Evolutionary conservation across 2,888 invertebrate species (phyloP).

Genomic region (Pristionchus entomophagus): DNA sequence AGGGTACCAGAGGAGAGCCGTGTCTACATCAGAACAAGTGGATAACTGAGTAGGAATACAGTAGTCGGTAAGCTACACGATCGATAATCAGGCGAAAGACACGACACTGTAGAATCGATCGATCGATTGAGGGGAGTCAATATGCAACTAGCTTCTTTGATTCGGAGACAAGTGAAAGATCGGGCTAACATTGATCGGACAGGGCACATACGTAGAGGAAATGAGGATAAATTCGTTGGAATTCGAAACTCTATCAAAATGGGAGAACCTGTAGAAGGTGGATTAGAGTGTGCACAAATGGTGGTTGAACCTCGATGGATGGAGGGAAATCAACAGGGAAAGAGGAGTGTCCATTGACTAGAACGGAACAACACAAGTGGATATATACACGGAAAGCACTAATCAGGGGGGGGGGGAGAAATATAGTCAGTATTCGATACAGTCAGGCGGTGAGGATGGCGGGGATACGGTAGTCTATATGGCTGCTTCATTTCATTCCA

Average conservation of each 20-base stretch:
- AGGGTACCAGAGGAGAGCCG: neutral
- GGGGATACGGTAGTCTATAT: slow-evolving; percentile 6
- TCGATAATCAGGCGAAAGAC: slow-evolving; percentile 17
- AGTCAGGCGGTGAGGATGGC: neutral
- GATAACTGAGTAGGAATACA: slow-evolving; percentile 4
- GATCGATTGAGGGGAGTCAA: neutral
- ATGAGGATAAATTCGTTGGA: neutral
- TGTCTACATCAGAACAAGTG: neutral
- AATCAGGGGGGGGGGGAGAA: too few species aligned
- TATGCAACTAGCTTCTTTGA: slow-evolving; percentile 12
- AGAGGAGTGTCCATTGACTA: slow-evolving; percentile 18
- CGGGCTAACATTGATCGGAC: neutral
- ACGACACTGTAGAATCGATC: slow-evolving; percentile 20
- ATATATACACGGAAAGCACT: neutral
- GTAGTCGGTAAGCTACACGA: neutral
- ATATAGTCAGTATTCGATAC: neutral
- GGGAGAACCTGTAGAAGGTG: slow-evolving; percentile 20
- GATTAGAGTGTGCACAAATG: neutral
- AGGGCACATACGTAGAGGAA: neutral
- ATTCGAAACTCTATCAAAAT: slow-evolving; percentile 32
- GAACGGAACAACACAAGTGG: neutral
- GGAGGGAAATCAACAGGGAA: slow-evolving; percentile 1
- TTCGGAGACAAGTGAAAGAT: slow-evolving; percentile 10
- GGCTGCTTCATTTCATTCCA: slow-evolving; percentile 66
- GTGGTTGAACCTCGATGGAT: neutral